Conservation (phyloP, 2,888 invertebrate genomes). For the Xanthorhoe designata region DNA sequence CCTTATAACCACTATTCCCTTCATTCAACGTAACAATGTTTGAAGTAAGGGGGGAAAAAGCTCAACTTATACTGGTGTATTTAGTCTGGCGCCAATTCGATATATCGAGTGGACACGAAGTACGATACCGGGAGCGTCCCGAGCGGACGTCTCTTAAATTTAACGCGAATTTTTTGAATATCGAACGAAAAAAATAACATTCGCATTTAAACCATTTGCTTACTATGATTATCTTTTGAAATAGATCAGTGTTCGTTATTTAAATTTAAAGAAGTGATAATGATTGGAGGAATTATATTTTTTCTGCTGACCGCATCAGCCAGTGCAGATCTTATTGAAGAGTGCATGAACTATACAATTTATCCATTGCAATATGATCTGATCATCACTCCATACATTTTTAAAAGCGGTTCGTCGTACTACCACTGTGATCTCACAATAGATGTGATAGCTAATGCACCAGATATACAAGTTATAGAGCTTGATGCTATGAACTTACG, state of each 20-base stretch:
- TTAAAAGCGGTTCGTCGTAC: constrained; percentile 59
- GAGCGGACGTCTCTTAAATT: constrained; percentile 60
- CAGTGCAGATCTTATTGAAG: constrained; percentile 65
- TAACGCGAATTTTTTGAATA: constrained; percentile 36
- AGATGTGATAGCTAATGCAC: constrained; percentile 72
- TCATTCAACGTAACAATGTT: constrained; percentile 1
- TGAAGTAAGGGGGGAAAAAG: constrained; percentile 46
- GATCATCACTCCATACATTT: constrained; percentile 66
- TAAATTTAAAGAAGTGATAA: constrained; percentile 41
- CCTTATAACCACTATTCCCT: constrained; percentile 40
- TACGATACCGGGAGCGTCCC: constrained; percentile 58
- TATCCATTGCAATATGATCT: constrained; percentile 79
- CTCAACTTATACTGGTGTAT: constrained; percentile 49
- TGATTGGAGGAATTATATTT: constrained; percentile 51
- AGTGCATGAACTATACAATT: constrained; percentile 78
- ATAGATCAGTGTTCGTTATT: constrained; percentile 13
- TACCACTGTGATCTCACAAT: constrained; percentile 73
- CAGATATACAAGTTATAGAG: constrained; percentile 66
- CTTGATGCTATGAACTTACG: constrained; percentile 69
- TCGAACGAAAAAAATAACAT: constrained; percentile 13
- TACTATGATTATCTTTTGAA: not conserved
- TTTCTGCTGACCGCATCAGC: constrained; percentile 54
- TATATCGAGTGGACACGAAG: constrained; percentile 52
- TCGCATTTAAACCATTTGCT: constrained; percentile 4
- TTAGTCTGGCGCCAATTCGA: constrained; percentile 59